Evolutionary conservation across 2,888 invertebrate genomes (phyloP).

Genomic region (Dione vanillae): DNA sequence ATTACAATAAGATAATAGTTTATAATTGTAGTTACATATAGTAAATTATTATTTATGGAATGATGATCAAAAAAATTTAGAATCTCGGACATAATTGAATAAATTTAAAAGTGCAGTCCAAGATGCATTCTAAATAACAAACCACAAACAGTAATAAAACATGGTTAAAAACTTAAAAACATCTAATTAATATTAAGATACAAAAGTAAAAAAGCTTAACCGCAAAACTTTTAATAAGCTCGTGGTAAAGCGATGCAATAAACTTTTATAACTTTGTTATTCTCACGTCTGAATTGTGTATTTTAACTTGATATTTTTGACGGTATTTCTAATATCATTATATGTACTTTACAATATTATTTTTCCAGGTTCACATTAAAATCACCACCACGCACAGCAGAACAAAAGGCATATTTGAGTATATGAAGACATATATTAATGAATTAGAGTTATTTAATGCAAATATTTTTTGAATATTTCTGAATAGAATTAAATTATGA

Average conservation of each 20-base stretch:
- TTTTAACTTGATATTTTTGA: neutral
- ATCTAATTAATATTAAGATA: slow-evolving; percentile 7
- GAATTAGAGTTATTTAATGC: too few species aligned
- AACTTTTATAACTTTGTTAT: slow-evolving; percentile 33
- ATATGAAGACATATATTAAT: too few species aligned
- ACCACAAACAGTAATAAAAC: neutral
- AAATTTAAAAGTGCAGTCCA: neutral
- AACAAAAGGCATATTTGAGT: too few species aligned
- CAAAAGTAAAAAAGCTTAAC: slow-evolving; percentile 27
- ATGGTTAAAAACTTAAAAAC: neutral
- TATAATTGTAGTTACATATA: too few species aligned
- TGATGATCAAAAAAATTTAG: neutral
- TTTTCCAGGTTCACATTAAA: too few species aligned
- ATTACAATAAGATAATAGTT: too few species aligned
- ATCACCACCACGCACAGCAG: too few species aligned
- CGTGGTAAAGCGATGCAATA: slow-evolving; percentile 31
- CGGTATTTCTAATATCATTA: neutral
- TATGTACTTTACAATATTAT: neutral
- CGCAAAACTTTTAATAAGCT: slow-evolving; percentile 34
- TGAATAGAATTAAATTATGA: too few species aligned
- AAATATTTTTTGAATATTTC: too few species aligned
- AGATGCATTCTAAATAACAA: neutral
- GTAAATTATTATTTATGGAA: too few species aligned
- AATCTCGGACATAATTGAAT: neutral
- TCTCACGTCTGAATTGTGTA: neutral